Evolutionary conservation across 2,113 vertebrate genomes (phyloP).

Genomic region (Beaufortia kweichowensis): DNA sequence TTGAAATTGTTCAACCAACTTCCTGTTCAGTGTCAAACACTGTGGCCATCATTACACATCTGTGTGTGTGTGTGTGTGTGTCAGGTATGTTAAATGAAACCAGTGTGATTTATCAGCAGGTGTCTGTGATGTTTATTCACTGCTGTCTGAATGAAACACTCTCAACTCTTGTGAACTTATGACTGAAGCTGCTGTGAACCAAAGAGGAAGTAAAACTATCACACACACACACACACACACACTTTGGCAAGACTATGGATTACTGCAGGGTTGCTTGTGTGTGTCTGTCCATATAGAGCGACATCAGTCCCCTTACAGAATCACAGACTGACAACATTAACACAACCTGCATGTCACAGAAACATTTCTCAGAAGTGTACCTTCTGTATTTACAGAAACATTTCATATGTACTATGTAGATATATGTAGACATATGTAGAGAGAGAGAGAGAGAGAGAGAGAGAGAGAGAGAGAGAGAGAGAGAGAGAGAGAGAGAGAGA

Average conservation of each 20-base stretch:
- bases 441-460: too few relatives aligned
- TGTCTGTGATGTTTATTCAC: not conserved
- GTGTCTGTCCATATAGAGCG: too few relatives aligned
- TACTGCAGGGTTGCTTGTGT: too few relatives aligned
- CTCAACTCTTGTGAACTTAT: not conserved
- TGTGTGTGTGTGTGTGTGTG: not conserved
- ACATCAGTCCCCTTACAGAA: not conserved
- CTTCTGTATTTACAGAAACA: too few relatives aligned
- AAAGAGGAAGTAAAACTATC: not conserved
- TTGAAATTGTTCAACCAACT: constrained; percentile 20
- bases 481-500: too few relatives aligned
- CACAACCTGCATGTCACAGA: too few relatives aligned
- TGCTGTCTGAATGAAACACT: not conserved
- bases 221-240: not conserved
- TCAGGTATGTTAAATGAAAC: not conserved
- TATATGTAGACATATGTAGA: too few relatives aligned
- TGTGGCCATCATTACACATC: not conserved
- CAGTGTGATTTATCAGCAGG: not conserved
- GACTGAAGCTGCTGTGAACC: not conserved
- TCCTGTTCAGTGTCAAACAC: constrained; percentile 1
- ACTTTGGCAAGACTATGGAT: not conserved
- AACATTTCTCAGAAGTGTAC: too few relatives aligned
- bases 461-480: too few relatives aligned
- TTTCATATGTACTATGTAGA: too few relatives aligned
- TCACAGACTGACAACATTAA: not conserved